Percentiles rank a stretch among this genome's conserved stretches.
Evolutionary conservation across 2,113 vertebrate species (phyloP).

Genomic region (Anser cygnoides): DNA sequence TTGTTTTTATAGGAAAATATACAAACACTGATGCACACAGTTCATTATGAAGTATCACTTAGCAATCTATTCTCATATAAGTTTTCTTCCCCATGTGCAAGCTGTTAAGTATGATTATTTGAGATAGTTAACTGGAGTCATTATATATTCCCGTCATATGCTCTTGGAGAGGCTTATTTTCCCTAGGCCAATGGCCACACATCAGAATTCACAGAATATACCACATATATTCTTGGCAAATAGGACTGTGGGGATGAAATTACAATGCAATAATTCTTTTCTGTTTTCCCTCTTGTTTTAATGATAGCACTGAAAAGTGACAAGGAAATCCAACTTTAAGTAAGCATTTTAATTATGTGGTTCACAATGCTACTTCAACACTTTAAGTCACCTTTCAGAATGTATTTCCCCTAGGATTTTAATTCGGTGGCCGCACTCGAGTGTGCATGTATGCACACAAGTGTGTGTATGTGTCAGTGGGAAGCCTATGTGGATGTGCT

Average conservation of each 20-base stretch:
- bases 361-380: background rate
- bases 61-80: background rate
- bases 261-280: background rate
- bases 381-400: background rate
- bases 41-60: background rate
- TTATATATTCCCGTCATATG: background rate
- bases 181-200: background rate
- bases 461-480: background rate
- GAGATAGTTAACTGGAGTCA: background rate
- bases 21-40: background rate
- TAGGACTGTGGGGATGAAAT: background rate
- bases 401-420: background rate
- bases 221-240: background rate
- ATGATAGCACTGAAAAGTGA: background rate
- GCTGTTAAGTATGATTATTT: background rate
- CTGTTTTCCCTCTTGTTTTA: slow-evolving; percentile 1
- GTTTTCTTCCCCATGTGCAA: background rate
- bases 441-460: background rate
- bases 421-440: background rate
- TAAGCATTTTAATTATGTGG: background rate
- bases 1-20: background rate
- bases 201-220: background rate
- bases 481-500: background rate
- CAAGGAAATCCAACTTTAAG: background rate
- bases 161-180: background rate